Base-by-base conservation (phyloP, 2,888 invertebrate genomes). In the Mythimna vitellina region DNA sequence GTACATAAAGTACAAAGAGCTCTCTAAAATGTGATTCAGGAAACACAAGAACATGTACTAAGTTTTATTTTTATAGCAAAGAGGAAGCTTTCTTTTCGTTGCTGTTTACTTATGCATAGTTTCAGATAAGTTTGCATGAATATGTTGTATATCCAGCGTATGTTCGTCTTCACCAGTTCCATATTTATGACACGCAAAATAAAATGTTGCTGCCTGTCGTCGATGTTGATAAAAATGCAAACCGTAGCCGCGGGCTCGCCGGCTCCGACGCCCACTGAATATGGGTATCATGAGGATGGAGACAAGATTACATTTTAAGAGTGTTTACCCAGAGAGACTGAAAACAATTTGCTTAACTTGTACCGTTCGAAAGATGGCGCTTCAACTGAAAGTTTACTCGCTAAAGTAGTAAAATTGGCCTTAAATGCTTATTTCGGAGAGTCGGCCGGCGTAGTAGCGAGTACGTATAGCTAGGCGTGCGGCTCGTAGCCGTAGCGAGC, bases 171-270 rank as follows among this genome's bases (percentile, higher is more conserved):
- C 90, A 90, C 90, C 87, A 91, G 93, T 92, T 95, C 91, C 93
- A 95, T 96, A 95, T 96, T 95, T 96, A 96, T 95, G 92, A 90
- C 94, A 94, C 93, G 95, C 93, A 95, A 93, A 94, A 95, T 94
- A 95, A 95, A 95, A 95, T 95, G 94, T 93, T 87, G 92, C 92
- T 92, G 91, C 91, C 89, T 92, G 92, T 93, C 93, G 91, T 90
- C 93, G 92, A 92, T 91, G 91, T 93, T 95, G 94, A 95, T 96
- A 96, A 95, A 96, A 96, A 96, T 95, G 95, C 95, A 95, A 95
- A 95, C 94, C 92, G 89, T 91, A 87, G 92, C 94, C 92, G 92
- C 92, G 83, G 94, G 95, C 93, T 89, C 84, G 87, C 84, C 85
- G 87, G 83, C 86, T 87, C 85, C 86, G 88, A 92, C 93, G 91